Evolutionary conservation across 2,888 invertebrate genomes (phyloP).

Genomic region (Caenorhabditis sulstoni): DNA sequence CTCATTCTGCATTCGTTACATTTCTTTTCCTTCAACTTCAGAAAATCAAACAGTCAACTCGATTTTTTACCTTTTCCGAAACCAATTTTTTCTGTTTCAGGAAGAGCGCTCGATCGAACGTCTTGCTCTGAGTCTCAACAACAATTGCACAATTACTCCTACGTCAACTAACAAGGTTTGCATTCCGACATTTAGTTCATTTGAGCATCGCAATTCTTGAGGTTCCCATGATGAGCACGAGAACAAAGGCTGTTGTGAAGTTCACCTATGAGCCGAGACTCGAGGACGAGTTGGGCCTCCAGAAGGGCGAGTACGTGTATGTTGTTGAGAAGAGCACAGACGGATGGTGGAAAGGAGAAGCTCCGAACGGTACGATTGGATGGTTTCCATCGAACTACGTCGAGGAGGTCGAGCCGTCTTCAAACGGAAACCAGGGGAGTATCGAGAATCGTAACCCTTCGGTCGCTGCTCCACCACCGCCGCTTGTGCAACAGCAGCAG

Average conservation of each 20-base stretch:
- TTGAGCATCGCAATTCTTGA: constrained; percentile 2
- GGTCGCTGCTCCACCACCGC: constrained; percentile 22
- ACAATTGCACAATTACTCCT: constrained; percentile 55
- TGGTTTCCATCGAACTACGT: constrained; percentile 99
- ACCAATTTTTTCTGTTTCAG: constrained; percentile 24
- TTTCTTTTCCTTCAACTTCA: not conserved
- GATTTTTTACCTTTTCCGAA: not conserved
- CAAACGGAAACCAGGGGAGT: constrained; percentile 61
- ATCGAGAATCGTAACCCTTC: constrained; percentile 57
- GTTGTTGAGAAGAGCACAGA: constrained; percentile 98
- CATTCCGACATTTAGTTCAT: not conserved
- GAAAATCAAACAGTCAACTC: not conserved
- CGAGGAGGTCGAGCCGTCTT: constrained; percentile 74
- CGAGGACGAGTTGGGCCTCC: constrained; percentile 93
- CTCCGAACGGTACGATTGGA: constrained; percentile 83
- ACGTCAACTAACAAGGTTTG: constrained; percentile 51
- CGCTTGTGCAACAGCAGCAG: constrained; percentile 20
- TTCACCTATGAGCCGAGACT: constrained; percentile 91
- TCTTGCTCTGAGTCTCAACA: constrained; percentile 49
- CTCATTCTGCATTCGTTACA: not conserved
- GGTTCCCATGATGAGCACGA: constrained; percentile 54
- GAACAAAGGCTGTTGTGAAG: constrained; percentile 88
- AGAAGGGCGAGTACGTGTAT: constrained; percentile 93
- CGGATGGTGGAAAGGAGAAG: constrained; percentile 96
- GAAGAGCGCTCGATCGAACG: constrained; percentile 54